Evolutionary conservation across 2,113 vertebrate species (phyloP), one percentile per base, ranked within the genome.

Genomic region (Diglossa brunneiventris): DNA sequence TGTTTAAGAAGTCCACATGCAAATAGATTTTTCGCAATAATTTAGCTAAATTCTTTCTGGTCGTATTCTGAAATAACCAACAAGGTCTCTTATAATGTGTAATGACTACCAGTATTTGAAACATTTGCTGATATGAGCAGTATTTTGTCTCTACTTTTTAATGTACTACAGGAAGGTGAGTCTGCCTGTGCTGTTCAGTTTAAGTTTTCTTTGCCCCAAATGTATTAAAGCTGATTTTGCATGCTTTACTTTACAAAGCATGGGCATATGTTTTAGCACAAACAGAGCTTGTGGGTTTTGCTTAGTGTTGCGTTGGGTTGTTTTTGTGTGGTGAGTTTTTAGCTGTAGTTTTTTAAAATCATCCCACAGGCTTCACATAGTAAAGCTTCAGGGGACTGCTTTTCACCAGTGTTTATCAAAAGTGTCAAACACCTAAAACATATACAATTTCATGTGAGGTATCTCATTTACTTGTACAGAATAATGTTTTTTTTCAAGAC

Each of bases 211-310:
- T 72, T 56, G 16, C 10, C 10, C 2, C 9, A 56, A 21, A 53
- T 10, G 1, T 49, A 15, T 19, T 39, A 13, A 62, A 6, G 11
- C 3, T 53, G 49, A 22, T 7, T 61, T 69, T 23, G 4, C 17
- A n/a, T 55, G 10, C 7, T 42, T 77, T 69, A 69, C 7, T 78
- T 87, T 52, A 31, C 7, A 35, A 72, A 85, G 13, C 23, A 58
- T 0, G 0, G 58, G 5, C 2, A 3, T 55, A 30, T 16, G 2
- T 37, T 86, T 62, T n/a, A 24, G 2, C 23, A 58, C 12, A 64
- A 72, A 33, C 13, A 87, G 27, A 84, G 7, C 4, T 49, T 35
- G 21, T 42, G 20, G 4, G 22, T 8, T 66, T 81, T 58, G 14
- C 13, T 66, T 81, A 28, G 8, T 33, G 7, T 37, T 58, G 8